A percentile compares a stretch with the other conserved stretches of the same genome.
phyloP scores from a whole-genome alignment of 2,888 invertebrate species.

The Microctonus brassicae region DNA sequence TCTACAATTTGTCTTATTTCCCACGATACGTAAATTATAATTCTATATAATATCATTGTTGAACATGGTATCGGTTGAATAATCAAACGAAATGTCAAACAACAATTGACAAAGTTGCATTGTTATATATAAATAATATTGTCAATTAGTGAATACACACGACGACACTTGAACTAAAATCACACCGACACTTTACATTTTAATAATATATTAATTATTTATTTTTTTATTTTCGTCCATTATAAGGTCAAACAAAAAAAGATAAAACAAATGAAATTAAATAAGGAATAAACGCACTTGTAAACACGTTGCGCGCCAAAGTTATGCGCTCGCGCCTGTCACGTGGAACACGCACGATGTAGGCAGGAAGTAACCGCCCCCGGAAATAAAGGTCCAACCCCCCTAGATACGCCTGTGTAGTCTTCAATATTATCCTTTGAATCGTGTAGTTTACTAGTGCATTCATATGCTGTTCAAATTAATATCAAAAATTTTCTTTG shows the following conservation, averaged over 20 bases:
- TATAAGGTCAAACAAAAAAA: neutral
- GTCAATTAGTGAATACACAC: neutral
- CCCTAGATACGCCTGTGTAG: slow-evolving; percentile 36
- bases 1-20: slow-evolving; percentile 19
- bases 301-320: slow-evolving; percentile 25
- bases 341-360: slow-evolving; percentile 40
- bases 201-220: too few relatives aligned
- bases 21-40: slow-evolving; percentile 11
- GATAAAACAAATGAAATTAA: too few relatives aligned
- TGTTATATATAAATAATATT: neutral
- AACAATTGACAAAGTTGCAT: neutral
- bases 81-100: neutral
- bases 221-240: neutral
- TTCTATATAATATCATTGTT: neutral
- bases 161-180: neutral
- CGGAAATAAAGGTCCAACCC: slow-evolving; percentile 47
- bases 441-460: neutral
- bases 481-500: too few relatives aligned
- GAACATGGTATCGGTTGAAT: neutral
- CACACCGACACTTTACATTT: neutral
- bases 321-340: slow-evolving; percentile 36
- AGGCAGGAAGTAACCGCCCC: slow-evolving; percentile 50
- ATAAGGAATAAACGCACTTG: neutral
- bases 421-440: neutral
- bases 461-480: too few relatives aligned